A percentile compares a stretch with the other conserved stretches of the same genome.
Conservation (phyloP, 2,797 vertebrate species). For the Myotis vivesi region DNA sequence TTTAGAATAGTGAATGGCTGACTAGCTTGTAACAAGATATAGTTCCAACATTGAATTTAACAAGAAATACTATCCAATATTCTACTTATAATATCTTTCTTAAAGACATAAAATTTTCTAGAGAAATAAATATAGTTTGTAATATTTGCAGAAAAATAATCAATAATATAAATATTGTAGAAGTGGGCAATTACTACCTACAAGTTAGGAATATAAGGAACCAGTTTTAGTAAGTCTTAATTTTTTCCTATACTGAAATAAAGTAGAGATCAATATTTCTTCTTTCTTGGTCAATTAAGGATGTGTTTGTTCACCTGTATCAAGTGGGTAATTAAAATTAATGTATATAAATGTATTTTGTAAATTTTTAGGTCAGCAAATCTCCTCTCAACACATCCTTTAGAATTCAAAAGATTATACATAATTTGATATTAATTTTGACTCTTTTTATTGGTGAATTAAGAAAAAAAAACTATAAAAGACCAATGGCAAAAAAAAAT, state of each 20-base stretch:
- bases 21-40: background rate
- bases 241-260: background rate
- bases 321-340: background rate
- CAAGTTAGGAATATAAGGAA: background rate
- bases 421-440: background rate
- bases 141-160: background rate
- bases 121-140: background rate
- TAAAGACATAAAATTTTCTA: slow-evolving; percentile 3
- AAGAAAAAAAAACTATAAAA: background rate
- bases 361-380: background rate
- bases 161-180: background rate
- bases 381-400: background rate
- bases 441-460: background rate
- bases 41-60: background rate
- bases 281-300: background rate
- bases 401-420: background rate
- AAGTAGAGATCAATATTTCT: background rate
- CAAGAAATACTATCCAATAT: background rate
- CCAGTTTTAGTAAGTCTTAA: background rate
- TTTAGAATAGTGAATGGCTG: background rate
- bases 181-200: background rate
- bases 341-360: background rate
- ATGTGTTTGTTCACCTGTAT: background rate
- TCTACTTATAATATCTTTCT: background rate
- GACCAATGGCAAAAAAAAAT: background rate